Conservation (phyloP, 2,113 vertebrate genomes). For the Ardeotis arabs region DNA sequence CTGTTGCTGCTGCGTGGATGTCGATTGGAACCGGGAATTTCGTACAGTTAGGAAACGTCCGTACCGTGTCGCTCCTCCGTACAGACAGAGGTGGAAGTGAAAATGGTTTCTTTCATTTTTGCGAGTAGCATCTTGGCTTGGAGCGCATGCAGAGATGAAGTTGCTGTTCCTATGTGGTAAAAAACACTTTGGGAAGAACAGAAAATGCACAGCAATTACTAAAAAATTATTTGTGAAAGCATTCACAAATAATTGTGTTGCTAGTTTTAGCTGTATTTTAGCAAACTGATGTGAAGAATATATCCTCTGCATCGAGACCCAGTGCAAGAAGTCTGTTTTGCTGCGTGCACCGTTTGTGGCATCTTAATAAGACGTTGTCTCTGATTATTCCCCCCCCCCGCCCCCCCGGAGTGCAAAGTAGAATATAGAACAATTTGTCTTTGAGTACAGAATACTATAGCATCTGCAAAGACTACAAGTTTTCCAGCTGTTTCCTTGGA, state of each 20-base stretch:
- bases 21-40: background rate
- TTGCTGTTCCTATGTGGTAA: background rate
- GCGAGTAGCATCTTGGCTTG: background rate
- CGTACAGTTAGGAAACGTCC: fast-evolving
- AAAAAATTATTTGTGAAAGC: background rate
- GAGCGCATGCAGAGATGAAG: background rate
- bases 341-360: background rate
- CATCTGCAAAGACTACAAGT: background rate
- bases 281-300: background rate
- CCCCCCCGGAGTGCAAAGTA: background rate
- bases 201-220: background rate
- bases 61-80: fast-evolving
- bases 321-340: background rate
- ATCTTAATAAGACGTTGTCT: background rate
- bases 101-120: background rate
- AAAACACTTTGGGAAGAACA: background rate
- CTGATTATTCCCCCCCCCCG: background rate
- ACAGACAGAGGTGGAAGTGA: background rate
- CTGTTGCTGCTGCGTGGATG: fast-evolving
- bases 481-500: slow-evolving; percentile 53
- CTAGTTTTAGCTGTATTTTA: background rate
- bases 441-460: background rate
- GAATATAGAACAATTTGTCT: background rate
- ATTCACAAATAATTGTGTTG: background rate
- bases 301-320: background rate